Percentiles rank a stretch among this genome's conserved stretches.
phyloP scores from a whole-genome alignment of 2,888 invertebrate genomes.

The Tolmerus cingulatus region DNA sequence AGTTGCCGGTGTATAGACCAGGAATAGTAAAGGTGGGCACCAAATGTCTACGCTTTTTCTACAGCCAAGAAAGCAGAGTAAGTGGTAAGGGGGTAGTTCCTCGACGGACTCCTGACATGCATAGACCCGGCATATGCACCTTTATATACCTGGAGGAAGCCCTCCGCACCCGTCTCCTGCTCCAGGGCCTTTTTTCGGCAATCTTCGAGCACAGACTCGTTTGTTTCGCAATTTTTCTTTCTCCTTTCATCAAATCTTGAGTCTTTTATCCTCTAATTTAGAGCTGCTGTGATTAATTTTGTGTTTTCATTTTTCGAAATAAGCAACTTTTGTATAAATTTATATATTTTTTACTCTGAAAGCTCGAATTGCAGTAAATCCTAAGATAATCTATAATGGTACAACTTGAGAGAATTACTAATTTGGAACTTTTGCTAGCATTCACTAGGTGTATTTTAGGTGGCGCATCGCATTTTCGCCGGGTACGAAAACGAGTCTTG shows the following conservation, averaged over 20 bases:
- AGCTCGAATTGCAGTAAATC: no score
- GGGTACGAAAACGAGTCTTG: no score
- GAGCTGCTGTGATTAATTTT: background rate
- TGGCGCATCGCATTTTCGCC: no score
- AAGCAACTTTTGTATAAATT: background rate
- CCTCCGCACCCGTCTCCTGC: background rate
- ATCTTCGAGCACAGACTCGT: background rate
- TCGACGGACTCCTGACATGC: background rate
- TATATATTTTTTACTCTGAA: no score
- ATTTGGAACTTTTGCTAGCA: no score
- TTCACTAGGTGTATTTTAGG: no score
- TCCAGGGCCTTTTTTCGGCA: background rate
- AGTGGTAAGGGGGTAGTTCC: background rate
- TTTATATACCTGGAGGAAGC: background rate
- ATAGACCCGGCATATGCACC: background rate
- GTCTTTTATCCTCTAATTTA: constrained; percentile 22
- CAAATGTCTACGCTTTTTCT: constrained; percentile 20
- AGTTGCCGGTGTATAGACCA: background rate
- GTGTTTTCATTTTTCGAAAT: background rate
- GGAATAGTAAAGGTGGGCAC: constrained; percentile 17
- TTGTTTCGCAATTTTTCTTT: background rate
- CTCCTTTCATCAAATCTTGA: constrained; percentile 18
- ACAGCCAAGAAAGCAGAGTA: background rate
- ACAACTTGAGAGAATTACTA: no score
- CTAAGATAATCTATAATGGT: no score